These are phyloP conservation scores for Temnothorax curvispinosus DNA, from an alignment of 1,140 invertebrate genomes.

Conservation along the genomic window DNA sequence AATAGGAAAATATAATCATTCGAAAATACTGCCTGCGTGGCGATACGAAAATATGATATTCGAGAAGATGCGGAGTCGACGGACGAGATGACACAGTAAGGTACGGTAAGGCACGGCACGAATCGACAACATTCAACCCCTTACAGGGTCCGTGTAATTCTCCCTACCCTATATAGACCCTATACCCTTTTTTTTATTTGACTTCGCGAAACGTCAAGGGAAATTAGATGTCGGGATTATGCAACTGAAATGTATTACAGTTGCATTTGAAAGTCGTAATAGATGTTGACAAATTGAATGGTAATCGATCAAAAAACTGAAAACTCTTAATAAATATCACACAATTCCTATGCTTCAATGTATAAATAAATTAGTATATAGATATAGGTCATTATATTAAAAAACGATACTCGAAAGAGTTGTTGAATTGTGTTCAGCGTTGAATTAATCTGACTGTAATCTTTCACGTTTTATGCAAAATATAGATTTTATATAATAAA, in stretches of 20 bases:
- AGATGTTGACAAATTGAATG: not conserved
- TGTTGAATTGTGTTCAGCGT: not conserved
- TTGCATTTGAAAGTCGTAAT: conserved; percentile 13
- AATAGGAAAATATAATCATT: not conserved
- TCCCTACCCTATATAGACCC: not conserved
- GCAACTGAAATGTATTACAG: conserved; percentile 8
- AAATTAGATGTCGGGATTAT: conserved; percentile 63
- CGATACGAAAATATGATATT: conserved; percentile 59
- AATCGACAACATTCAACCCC: conserved; percentile 68
- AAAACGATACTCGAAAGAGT: not conserved
- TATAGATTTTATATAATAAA: not conserved
- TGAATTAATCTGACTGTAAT: not conserved
- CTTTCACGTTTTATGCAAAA: not conserved
- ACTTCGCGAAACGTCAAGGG: conserved; percentile 12
- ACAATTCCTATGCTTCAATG: not conserved
- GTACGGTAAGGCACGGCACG: conserved; percentile 77
- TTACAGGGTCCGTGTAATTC: conserved; percentile 36
- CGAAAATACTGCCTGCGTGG: conserved; percentile 30
- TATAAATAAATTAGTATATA: not conserved
- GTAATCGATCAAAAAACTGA: not conserved
- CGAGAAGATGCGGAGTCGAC: conserved; percentile 54
- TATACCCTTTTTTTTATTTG: conserved; percentile 31
- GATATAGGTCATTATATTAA: not conserved
- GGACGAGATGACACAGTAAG: conserved; percentile 72
- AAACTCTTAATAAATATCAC: not conserved